Evolutionary conservation across 2,113 vertebrate species (phyloP), one percentile per base, ranked within the genome.

Genomic region (Benitochromis conjunctus): DNA sequence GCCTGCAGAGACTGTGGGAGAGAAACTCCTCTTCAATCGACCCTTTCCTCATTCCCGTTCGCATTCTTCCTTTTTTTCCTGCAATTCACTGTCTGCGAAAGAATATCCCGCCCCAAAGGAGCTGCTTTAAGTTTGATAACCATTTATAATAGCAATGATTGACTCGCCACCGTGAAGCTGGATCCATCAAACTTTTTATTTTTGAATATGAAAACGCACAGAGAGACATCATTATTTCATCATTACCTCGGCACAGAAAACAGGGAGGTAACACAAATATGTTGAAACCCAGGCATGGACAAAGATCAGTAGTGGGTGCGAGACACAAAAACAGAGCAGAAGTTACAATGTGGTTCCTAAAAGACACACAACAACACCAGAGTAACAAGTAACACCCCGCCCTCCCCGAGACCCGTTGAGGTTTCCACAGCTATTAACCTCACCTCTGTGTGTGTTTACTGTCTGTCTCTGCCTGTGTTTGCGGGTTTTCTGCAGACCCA

Each of bases 131-230:
- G 16, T n/a, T 13, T 76, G 71, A 53, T 53, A 53, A 53, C 71
- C 18, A 2, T 76, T 76, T 53, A 53, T 29, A 76, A 31, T 7
- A 76, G 9, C 24, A 76, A 53, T 76, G 46, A 76, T 34, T 76
- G 26, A 54, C 24, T 83, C 64, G 77, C n/a, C 62, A 81, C 16
- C 16, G 54, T 5, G 4, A 54, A 8, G 26, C 74, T 36, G 4
- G 71, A 66, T 46, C 24, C 79, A 46, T 83, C 56, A 91, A 91
- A 90, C 41, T 1, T 94, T 91, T 95, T 38, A 66, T 66, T 66
- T 85, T 53, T 54, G 38, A 86, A 91, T 91, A 93, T 89, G 91
- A 94, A 94, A 94, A 89, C 16, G n/a, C 81, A 94, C 88, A 92
- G 55, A 88, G 57, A 92, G 48, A 94, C 85, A 92, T 62, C 64